Evolutionary conservation across 2,888 invertebrate species (phyloP).

Genomic region (Schizotus pectinicornis): DNA sequence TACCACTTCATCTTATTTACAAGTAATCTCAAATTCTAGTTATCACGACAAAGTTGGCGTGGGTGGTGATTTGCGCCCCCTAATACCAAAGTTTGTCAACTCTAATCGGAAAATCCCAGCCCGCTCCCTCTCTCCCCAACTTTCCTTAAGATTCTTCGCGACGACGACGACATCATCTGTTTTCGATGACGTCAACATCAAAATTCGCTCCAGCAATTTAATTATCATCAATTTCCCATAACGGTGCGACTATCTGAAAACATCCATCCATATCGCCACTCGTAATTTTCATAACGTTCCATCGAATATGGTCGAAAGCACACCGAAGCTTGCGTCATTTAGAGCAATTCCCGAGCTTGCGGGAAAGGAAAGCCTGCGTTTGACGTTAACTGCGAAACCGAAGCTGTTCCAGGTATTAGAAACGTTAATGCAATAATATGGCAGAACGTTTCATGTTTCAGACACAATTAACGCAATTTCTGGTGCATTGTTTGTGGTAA

Average conservation of each 20-base stretch:
- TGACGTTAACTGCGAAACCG: conserved; percentile 21
- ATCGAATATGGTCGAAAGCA: conserved; percentile 7
- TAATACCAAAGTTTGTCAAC: too few relatives aligned
- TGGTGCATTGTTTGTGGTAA: too few relatives aligned
- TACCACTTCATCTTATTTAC: too few relatives aligned
- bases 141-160: too few relatives aligned
- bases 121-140: too few relatives aligned
- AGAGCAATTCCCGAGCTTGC: conserved; percentile 20
- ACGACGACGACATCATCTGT: too few relatives aligned
- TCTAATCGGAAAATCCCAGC: too few relatives aligned
- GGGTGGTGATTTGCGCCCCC: too few relatives aligned
- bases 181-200: conserved; percentile 2
- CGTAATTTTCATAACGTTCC: conserved; percentile 9
- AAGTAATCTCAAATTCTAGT: too few relatives aligned
- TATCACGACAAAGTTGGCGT: too few relatives aligned
- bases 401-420: conserved; percentile 21
- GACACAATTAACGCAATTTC: conserved; percentile 4
- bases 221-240: conserved; percentile 22
- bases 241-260: conserved; percentile 11
- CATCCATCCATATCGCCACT: conserved; percentile 14
- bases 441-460: conserved; percentile 1
- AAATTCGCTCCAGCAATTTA: conserved; percentile 7
- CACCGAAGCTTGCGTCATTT: conserved; percentile 23
- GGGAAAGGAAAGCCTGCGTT: conserved; percentile 6
- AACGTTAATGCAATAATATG: conserved; percentile 15